Evolutionary conservation across 1,140 invertebrate species (phyloP), one percentile per base, ranked within the genome.

Genomic region (Drosophila guanche): DNA sequence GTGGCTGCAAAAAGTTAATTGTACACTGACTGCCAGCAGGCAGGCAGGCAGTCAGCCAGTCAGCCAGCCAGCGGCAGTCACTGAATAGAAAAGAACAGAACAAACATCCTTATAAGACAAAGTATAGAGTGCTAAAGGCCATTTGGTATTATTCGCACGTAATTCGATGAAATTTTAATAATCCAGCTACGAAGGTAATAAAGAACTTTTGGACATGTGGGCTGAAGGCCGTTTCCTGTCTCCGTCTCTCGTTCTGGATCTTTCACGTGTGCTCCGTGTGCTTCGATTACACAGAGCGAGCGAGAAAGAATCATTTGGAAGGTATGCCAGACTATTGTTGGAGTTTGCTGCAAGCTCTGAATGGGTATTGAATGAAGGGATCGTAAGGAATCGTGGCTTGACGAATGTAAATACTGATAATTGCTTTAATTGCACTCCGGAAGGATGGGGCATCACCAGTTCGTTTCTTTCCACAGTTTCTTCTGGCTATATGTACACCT

Each of bases 151-250:
- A 77, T 77, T 78, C 61, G 63, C 75, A 84, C 79, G 79, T 84
- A 79, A 76, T 78, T 75, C 79, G 70, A 84, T 79, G 71, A 78
- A 84, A 84, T 84, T 84, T 79, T 84, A 84, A 84, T 84, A 84
- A 84, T 78, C 79, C 62, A 71, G 75, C 62, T 74, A 62, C 69
- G 69, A 51, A 77, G 69, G 79, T 83, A 78, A 83, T 83, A 83
- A 83, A 83, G 74, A 83, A 83, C 61, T 83, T 83, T 74, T 74
- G 57, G 61, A 81, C 77, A 81, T 80, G 58, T 71, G 77, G 57
- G 50, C 70, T 75, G 76, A 71, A 72, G 67, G 67, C 67, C 67
- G 66, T 59, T 70, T 70, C 66, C 66, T 56, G 62, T 6, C 50
- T 8, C 48, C 16, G 8, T 14, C 14, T 47, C 62, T 55, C 3